Conservation (phyloP, 2,797 vertebrate genomes). For the Danio albolineatus region DNA sequence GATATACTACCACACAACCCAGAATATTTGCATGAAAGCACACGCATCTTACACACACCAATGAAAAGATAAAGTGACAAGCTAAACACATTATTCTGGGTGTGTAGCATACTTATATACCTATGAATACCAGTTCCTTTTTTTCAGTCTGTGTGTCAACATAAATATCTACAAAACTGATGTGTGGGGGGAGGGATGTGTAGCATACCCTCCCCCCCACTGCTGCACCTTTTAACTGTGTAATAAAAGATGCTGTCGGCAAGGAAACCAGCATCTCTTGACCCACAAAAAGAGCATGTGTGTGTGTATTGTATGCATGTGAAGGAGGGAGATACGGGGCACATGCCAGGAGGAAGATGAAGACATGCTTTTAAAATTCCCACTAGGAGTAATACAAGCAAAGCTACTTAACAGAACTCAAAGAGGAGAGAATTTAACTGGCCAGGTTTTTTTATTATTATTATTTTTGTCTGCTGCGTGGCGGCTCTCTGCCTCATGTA, state of each 20-base stretch:
- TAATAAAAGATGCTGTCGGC: slow-evolving; percentile 71
- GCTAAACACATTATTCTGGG: not conserved
- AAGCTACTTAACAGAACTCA: slow-evolving; percentile 77
- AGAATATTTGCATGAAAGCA: not conserved
- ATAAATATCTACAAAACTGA: slow-evolving; percentile 7
- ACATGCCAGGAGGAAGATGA: slow-evolving; percentile 55
- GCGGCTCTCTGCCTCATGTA: not conserved
- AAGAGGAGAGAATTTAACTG: slow-evolving; percentile 43
- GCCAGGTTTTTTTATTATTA: not conserved
- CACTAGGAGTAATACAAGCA: slow-evolving; percentile 76
- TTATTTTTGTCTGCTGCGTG: not conserved
- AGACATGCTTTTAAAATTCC: slow-evolving; percentile 78
- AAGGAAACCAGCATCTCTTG: slow-evolving; percentile 69
- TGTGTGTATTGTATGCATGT: slow-evolving; percentile 25
- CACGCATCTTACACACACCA: not conserved
- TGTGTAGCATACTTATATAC: not conserved
- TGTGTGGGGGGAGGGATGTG: slow-evolving; percentile 8
- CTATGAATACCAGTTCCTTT: not conserved
- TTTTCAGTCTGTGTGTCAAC: slow-evolving; percentile 1
- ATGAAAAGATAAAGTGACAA: not conserved
- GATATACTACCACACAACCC: not conserved
- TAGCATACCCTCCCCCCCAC: slow-evolving; percentile 66
- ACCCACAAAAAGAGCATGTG: slow-evolving; percentile 29
- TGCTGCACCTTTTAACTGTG: slow-evolving; percentile 66
- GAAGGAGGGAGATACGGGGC: slow-evolving; percentile 51